These are phyloP conservation scores for Salvator merianae DNA, from an alignment of 2,113 vertebrate genomes.

Conservation along the genomic window DNA sequence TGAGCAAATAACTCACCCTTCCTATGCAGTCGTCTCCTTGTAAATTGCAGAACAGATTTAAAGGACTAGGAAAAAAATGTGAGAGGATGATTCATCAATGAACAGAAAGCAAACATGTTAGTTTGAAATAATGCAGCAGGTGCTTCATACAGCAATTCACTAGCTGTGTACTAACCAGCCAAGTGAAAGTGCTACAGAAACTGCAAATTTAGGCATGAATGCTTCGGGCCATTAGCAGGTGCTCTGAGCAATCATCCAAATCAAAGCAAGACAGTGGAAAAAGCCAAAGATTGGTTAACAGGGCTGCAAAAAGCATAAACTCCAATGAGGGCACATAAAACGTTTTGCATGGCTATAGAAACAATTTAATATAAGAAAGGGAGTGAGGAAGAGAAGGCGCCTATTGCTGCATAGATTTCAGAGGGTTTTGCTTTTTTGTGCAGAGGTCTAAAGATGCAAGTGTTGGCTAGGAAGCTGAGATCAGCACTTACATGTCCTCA, in stretches of 20 bases:
- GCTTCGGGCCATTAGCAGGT: constrained; percentile 71
- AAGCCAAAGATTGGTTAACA: constrained; percentile 70
- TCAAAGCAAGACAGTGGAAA: constrained; percentile 65
- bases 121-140: constrained; percentile 57
- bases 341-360: constrained; percentile 6
- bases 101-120: constrained; percentile 35
- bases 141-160: constrained; percentile 67
- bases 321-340: constrained; percentile 39
- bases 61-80: not conserved
- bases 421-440: constrained; percentile 49
- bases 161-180: constrained; percentile 56
- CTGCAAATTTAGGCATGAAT: constrained; percentile 48
- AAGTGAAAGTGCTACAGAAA: constrained; percentile 50
- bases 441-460: constrained; percentile 37
- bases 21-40: not conserved
- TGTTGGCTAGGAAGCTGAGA: constrained; percentile 64
- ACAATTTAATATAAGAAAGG: constrained; percentile 22
- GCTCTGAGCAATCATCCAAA: constrained; percentile 63
- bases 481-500: constrained; percentile 74
- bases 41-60: not conserved
- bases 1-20: not conserved
- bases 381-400: not conserved
- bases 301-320: constrained; percentile 51
- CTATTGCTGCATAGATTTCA: constrained; percentile 44
- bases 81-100: constrained; percentile 38